Evolutionary conservation across 2,113 vertebrate species (phyloP).

Genomic region (Heliornis fulica): DNA sequence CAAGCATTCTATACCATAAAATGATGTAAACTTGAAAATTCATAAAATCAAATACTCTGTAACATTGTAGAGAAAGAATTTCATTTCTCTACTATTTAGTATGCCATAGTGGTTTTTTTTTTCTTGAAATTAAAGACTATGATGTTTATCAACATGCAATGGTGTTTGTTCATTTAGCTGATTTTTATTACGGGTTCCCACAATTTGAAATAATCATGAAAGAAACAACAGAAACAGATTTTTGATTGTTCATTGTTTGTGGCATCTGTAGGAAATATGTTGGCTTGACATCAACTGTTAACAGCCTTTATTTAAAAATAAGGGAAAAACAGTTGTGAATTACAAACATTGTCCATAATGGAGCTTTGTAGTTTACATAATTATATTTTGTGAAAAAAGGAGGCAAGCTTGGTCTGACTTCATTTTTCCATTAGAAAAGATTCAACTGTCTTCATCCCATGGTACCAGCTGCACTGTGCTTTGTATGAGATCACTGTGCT

Average conservation of each 20-base stretch:
- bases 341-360: constrained; percentile 77
- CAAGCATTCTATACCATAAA: background rate
- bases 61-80: background rate
- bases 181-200: constrained; percentile 76
- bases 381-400: constrained; percentile 74
- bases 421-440: constrained; percentile 73
- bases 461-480: constrained; percentile 73
- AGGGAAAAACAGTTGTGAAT: constrained; percentile 65
- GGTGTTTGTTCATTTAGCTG: constrained; percentile 68
- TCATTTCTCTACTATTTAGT: background rate
- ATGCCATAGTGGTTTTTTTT: background rate
- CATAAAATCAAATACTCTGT: background rate
- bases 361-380: constrained; percentile 77
- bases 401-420: constrained; percentile 71
- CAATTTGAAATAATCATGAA: constrained; percentile 73
- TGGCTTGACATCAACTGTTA: constrained; percentile 63
- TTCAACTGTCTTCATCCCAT: constrained; percentile 66
- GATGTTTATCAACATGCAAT: constrained; percentile 78
- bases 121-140: constrained; percentile 70
- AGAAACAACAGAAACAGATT: constrained; percentile 70
- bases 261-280: constrained; percentile 75
- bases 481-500: constrained; percentile 71
- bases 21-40: background rate
- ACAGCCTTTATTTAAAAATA: constrained; percentile 73
- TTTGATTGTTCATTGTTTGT: constrained; percentile 78